Conservation (phyloP, 1,140 invertebrate species). For the Magallana ariakensis region DNA sequence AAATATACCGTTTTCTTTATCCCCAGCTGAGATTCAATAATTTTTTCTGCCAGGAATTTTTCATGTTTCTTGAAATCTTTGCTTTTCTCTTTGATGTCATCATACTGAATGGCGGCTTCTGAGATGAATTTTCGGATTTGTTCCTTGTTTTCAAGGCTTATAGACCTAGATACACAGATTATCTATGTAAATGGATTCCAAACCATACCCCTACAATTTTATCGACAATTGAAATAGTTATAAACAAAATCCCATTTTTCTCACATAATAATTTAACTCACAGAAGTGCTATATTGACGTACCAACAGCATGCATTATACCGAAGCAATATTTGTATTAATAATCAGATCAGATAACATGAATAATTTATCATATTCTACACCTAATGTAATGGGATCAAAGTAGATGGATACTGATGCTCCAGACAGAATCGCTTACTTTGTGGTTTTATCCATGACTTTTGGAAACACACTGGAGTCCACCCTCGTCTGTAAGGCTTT, state of each 20-base stretch:
- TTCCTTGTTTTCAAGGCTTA: slow-evolving; percentile 8
- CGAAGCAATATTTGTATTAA: too few species aligned
- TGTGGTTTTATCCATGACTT: slow-evolving; percentile 27
- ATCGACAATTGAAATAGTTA: too few species aligned
- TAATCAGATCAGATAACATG: too few species aligned
- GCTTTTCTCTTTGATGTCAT: background rate
- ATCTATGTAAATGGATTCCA: background rate
- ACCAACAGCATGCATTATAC: too few species aligned
- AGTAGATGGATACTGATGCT: too few species aligned
- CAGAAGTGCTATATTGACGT: too few species aligned
- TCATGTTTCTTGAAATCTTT: slow-evolving; percentile 20
- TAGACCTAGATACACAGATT: background rate
- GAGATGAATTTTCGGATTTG: slow-evolving; percentile 16
- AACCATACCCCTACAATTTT: too few species aligned
- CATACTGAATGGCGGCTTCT: slow-evolving; percentile 20
- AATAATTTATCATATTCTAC: too few species aligned
- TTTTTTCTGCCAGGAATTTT: background rate
- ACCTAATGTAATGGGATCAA: too few species aligned
- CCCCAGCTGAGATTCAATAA: background rate
- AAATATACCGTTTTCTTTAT: slow-evolving; percentile 11
- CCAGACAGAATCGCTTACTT: background rate
- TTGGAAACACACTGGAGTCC: slow-evolving; percentile 11
- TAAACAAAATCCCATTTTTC: too few species aligned
- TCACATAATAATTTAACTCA: too few species aligned
- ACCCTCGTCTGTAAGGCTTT: background rate